phyloP scores from a whole-genome alignment of 2,113 vertebrate genomes.

The Pleuronectes platessa region DNA sequence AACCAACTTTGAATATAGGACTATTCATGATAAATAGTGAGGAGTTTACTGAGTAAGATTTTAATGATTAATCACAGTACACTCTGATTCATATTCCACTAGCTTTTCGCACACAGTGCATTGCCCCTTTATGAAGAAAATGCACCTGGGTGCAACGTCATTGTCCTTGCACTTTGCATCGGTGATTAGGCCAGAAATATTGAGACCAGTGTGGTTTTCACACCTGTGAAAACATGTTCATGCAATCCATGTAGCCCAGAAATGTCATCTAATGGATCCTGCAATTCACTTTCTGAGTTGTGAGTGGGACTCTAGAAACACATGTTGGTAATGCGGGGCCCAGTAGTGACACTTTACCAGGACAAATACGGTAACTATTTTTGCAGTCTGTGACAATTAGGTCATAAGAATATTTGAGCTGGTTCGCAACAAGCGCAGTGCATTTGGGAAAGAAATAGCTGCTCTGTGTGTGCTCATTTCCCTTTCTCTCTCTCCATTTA shows the following conservation, averaged over 20 bases:
- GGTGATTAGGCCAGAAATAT: constrained; percentile 42
- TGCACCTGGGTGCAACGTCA: constrained; percentile 25
- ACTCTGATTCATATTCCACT: constrained; percentile 39
- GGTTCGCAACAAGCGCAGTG: constrained; percentile 43
- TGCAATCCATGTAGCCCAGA: constrained; percentile 42
- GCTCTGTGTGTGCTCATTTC: not conserved
- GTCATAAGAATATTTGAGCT: constrained; percentile 47
- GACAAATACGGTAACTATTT: constrained; percentile 47
- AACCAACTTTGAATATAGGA: constrained; percentile 19
- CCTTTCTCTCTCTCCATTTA: constrained; percentile 9
- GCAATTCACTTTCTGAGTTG: constrained; percentile 31
- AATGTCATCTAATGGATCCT: constrained; percentile 41
- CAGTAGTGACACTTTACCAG: constrained; percentile 24
- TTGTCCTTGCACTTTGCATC: constrained; percentile 38
- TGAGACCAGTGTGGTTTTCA: constrained; percentile 16
- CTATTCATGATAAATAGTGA: constrained; percentile 7
- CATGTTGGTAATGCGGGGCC: constrained; percentile 38
- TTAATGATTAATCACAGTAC: constrained; percentile 42
- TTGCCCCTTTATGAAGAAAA: constrained; percentile 37
- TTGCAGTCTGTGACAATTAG: constrained; percentile 51
- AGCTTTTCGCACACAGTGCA: constrained; percentile 17
- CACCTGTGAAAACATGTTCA: constrained; percentile 33
- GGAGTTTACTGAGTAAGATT: constrained; percentile 38
- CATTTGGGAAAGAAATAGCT: constrained; percentile 39
- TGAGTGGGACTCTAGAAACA: constrained; percentile 25